phyloP scores from a whole-genome alignment of 2,113 vertebrate genomes.

The Heterochromis multidens region DNA sequence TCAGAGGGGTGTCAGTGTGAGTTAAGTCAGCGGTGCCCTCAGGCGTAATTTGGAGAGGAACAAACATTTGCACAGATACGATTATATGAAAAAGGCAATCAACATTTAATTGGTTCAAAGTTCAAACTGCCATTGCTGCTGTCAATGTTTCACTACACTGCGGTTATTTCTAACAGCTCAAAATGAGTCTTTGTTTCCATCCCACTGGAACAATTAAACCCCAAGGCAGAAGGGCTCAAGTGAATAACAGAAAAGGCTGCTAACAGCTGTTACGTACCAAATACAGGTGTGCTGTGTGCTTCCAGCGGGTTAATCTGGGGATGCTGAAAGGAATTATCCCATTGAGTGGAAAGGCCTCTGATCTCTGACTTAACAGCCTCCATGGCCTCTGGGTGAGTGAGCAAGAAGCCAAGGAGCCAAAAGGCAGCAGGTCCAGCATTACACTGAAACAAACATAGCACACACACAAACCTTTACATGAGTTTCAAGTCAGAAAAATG shows the following conservation, averaged over 20 bases:
- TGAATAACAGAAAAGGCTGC: background rate
- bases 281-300: conserved; percentile 63
- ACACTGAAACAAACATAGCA: conserved; percentile 58
- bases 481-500: background rate
- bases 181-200: background rate
- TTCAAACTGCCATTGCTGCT: background rate
- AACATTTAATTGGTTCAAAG: conserved; percentile 12
- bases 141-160: background rate
- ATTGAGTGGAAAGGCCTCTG: background rate
- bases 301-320: conserved; percentile 49
- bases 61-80: conserved; percentile 11
- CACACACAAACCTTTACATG: background rate
- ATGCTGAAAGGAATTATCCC: conserved; percentile 28
- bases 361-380: conserved; percentile 78
- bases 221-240: background rate
- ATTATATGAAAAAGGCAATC: conserved; percentile 5
- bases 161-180: conserved; percentile 5
- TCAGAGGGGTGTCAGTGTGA: conserved; percentile 10
- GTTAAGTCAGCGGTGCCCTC: conserved; percentile 15
- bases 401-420: conserved; percentile 86
- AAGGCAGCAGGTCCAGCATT: conserved; percentile 83
- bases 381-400: conserved; percentile 81
- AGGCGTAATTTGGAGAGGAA: background rate
- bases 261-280: conserved; percentile 67
- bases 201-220: background rate